Conservation (phyloP, 2,113 vertebrate species). For the Stictonetta naevosa region DNA sequence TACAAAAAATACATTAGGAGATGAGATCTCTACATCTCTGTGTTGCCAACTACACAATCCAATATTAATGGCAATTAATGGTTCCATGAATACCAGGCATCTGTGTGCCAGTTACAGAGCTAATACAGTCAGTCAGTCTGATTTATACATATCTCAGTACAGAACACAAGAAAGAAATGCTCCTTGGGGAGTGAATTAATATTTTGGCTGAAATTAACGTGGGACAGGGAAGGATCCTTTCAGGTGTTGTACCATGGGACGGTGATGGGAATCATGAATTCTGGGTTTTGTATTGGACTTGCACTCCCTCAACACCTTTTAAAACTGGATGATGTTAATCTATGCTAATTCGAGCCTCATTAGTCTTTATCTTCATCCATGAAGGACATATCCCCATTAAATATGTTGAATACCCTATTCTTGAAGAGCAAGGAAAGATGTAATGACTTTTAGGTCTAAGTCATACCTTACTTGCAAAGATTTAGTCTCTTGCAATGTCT, state of each 20-base stretch:
- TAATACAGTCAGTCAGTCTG: not conserved
- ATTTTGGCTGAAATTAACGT: not conserved
- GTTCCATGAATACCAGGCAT: not conserved
- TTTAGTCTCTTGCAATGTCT: not conserved
- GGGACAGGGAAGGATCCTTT: not conserved
- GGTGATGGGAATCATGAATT: not conserved
- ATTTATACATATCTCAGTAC: not conserved
- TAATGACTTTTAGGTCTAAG: not conserved
- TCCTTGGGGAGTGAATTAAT: not conserved
- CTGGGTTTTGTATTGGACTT: not conserved
- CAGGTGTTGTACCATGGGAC: not conserved
- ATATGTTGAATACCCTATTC: not conserved
- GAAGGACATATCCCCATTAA: conserved; percentile 8
- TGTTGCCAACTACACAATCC: not conserved
- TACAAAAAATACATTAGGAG: not conserved
- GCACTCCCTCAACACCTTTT: conserved; percentile 35
- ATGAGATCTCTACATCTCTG: not conserved
- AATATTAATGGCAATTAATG: not conserved
- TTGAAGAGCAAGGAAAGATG: not conserved
- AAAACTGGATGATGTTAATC: conserved; percentile 27
- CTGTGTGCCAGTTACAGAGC: not conserved
- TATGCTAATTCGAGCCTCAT: conserved; percentile 39
- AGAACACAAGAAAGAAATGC: not conserved
- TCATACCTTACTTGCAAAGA: not conserved
- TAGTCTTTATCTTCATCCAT: conserved; percentile 41